Percentiles rank a stretch among this genome's conserved stretches.
Evolutionary conservation across 2,797 vertebrate species (phyloP).

Genomic region (Danio jaintianensis): DNA sequence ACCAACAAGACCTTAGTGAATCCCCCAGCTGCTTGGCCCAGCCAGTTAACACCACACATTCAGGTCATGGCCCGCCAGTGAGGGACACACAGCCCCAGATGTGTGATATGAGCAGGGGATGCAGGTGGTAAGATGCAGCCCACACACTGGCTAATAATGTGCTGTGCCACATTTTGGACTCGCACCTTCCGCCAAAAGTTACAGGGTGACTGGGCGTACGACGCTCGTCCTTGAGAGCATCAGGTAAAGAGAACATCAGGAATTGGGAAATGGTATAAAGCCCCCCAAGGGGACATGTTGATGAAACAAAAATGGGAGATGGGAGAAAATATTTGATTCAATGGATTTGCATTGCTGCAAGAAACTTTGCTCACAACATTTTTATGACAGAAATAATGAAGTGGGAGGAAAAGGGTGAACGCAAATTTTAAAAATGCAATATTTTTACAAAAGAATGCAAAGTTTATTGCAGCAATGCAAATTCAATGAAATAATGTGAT

Average conservation of each 20-base stretch:
- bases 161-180: constrained; percentile 72
- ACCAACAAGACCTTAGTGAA: constrained; percentile 46
- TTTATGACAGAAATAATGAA: too few relatives aligned
- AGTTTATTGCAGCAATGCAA: too few relatives aligned
- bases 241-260: not conserved
- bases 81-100: constrained; percentile 70
- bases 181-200: constrained; percentile 69
- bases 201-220: constrained; percentile 42
- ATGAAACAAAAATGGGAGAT: not conserved
- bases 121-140: constrained; percentile 66
- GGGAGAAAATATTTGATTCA: constrained; percentile 46
- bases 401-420: too few relatives aligned
- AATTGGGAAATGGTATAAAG: not conserved
- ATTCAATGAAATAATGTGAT: too few relatives aligned
- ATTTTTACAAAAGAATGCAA: too few relatives aligned
- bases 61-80: constrained; percentile 73
- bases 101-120: constrained; percentile 74
- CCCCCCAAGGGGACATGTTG: not conserved
- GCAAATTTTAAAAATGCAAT: too few relatives aligned
- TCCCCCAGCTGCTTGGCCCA: constrained; percentile 72
- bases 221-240: constrained; percentile 44
- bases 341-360: not conserved
- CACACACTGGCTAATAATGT: constrained; percentile 60
- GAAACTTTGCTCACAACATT: too few relatives aligned
- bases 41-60: constrained; percentile 76